Base-by-base conservation (phyloP, 2,797 vertebrate species). In the Pelochelys cantorii region DNA sequence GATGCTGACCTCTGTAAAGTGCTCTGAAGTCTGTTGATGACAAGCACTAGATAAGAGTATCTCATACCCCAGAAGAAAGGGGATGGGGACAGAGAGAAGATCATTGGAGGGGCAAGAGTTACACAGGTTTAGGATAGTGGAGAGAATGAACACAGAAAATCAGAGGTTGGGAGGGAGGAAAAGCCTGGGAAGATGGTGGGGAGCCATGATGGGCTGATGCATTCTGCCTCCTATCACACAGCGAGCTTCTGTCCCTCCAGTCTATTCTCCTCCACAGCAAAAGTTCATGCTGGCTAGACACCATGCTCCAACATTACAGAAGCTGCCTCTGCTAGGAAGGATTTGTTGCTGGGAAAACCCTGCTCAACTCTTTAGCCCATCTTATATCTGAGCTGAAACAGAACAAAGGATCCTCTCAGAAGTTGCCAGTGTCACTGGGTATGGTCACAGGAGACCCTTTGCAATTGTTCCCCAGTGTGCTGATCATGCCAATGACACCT, bases 101-200 rank as follows among this genome's bases (percentile, higher is more conserved):
- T 65, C 31, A 29, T 9, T 31, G 62, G 31, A 65, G 62, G 29
- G 14, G 62, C 62, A 65, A 15, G 7, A 18, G 8, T 65, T 14
- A n/a, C 0, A 3, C 13, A 31, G 15, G 14, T 65, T 15, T 8
- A 65, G 31, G 62, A 15, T 17, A n/a, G 4, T 18, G 31, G 31
- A n/a, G 31, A 65, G 31, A n/a, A 65, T n/a, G 31, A 8, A 15
- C 14, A 8, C 11, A 31, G 29, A 62, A 62, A 62, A 31, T 14
- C 31, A 65, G 15, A 4, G 31, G 62, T 18, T 65, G 62, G 62
- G 31, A n/a, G 94, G 94, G 90, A 96, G 86, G 55, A 93, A 96
- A 96, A 94, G 59, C 92, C 94, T 74, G 78, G 4, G n/a, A 81
- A 84, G 25, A 81, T 86, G 56, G 86, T 42, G 23, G 71, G 37